Evolutionary conservation across 2,888 invertebrate genomes (phyloP).

Genomic region (Rhyacophila evoluta): DNA sequence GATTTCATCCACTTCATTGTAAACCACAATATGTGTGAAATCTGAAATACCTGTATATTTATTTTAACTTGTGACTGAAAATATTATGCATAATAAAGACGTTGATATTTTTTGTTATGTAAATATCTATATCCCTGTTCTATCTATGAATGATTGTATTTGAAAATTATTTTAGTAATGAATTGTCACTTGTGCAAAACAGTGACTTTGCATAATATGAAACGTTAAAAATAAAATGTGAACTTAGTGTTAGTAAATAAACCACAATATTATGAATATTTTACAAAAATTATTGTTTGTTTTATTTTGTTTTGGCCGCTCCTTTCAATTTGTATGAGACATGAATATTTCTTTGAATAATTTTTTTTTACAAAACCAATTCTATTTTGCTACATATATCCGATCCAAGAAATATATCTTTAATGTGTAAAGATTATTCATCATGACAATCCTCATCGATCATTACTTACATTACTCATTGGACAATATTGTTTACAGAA

Average conservation of each 20-base stretch:
- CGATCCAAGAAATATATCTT: no score
- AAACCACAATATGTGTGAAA: not conserved
- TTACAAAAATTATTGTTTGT: not conserved
- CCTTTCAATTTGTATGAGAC: no score
- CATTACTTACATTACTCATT: no score
- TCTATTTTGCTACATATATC: no score
- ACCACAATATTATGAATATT: slow-evolving; percentile 8
- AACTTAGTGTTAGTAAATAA: not conserved
- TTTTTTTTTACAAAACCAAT: no score
- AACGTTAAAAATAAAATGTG: not conserved
- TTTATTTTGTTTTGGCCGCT: not conserved
- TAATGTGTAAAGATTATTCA: no score
- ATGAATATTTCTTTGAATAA: no score
- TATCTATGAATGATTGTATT: not conserved
- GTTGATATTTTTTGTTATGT: not conserved
- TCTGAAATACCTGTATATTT: not conserved
- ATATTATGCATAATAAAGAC: not conserved
- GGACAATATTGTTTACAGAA: no score
- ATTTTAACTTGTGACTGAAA: not conserved
- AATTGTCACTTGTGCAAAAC: not conserved
- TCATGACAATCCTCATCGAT: no score
- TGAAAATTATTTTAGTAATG: not conserved
- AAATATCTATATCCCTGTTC: not conserved
- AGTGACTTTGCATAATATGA: not conserved
- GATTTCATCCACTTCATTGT: not conserved